These are phyloP conservation scores for Hydractinia echinata DNA, from an alignment of 30 jellyfish, hydroid and myxozoan species.

Conservation along the genomic window DNA sequence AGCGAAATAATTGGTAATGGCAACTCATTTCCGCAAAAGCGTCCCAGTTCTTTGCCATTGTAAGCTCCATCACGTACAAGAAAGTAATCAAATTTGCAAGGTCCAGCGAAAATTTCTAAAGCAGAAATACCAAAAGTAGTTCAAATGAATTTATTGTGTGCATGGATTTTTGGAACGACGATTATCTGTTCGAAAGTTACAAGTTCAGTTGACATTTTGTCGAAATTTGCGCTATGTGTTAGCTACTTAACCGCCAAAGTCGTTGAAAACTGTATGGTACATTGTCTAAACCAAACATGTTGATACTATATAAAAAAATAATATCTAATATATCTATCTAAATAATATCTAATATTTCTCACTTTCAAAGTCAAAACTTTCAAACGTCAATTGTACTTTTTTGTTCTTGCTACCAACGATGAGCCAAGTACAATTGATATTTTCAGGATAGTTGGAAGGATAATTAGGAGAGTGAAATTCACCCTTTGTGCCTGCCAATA, in stretches of 20 bases:
- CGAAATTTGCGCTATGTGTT: too few species aligned
- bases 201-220: too few species aligned
- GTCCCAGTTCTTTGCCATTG: constrained; percentile 59
- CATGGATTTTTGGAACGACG: too few species aligned
- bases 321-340: background rate
- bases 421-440: constrained; percentile 85
- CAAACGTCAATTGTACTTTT: constrained; percentile 49
- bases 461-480: constrained; percentile 88
- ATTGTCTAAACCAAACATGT: too few species aligned
- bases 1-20: constrained; percentile 78
- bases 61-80: constrained; percentile 63
- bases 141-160: too few species aligned
- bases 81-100: constrained; percentile 85
- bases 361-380: constrained; percentile 80
- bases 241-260: too few species aligned
- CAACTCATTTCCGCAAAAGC: constrained; percentile 62
- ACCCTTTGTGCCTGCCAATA: constrained; percentile 69
- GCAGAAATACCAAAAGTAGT: background rate
- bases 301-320: background rate
- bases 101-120: constrained; percentile 28
- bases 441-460: constrained; percentile 86
- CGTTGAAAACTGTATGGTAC: too few species aligned
- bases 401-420: constrained; percentile 57
- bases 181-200: too few species aligned
- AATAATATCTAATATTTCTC: background rate